phyloP scores from a whole-genome alignment of 2,797 vertebrate genomes.

The Melanogrammus aeglefinus region DNA sequence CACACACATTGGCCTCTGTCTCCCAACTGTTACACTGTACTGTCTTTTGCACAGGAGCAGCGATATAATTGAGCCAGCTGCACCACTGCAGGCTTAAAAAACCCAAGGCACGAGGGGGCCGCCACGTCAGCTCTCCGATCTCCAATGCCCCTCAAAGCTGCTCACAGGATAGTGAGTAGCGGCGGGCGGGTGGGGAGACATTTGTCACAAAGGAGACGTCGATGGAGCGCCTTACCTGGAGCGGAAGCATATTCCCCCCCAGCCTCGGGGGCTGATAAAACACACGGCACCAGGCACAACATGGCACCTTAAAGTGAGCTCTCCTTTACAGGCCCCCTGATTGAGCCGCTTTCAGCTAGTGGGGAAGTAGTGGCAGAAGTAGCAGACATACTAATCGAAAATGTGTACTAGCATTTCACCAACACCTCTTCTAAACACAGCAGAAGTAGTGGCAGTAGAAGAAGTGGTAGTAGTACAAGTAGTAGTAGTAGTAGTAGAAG shows the following conservation, averaged over 20 bases:
- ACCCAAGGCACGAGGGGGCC: slow-evolving; percentile 48
- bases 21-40: slow-evolving; percentile 17
- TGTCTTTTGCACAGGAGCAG: slow-evolving; percentile 30
- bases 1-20: slow-evolving; percentile 11
- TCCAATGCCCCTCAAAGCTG: slow-evolving; percentile 41
- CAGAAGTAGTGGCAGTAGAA: not conserved
- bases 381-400: not conserved
- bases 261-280: slow-evolving; percentile 64
- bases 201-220: slow-evolving; percentile 66
- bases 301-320: slow-evolving; percentile 67
- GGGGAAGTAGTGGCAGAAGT: slow-evolving; percentile 24
- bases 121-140: not conserved
- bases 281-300: slow-evolving; percentile 59
- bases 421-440: not conserved
- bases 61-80: slow-evolving; percentile 47
- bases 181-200: slow-evolving; percentile 59
- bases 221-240: slow-evolving; percentile 77
- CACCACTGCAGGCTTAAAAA: slow-evolving; percentile 58
- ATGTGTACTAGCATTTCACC: not conserved
- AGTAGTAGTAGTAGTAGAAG: no score
- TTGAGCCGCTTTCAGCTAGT: slow-evolving; percentile 68
- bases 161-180: slow-evolving; percentile 72
- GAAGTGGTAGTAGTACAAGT: no score
- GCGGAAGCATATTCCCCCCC: slow-evolving; percentile 72
- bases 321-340: slow-evolving; percentile 67